Conservation (phyloP, 2,113 vertebrate species). For the Caranx melampygus region DNA sequence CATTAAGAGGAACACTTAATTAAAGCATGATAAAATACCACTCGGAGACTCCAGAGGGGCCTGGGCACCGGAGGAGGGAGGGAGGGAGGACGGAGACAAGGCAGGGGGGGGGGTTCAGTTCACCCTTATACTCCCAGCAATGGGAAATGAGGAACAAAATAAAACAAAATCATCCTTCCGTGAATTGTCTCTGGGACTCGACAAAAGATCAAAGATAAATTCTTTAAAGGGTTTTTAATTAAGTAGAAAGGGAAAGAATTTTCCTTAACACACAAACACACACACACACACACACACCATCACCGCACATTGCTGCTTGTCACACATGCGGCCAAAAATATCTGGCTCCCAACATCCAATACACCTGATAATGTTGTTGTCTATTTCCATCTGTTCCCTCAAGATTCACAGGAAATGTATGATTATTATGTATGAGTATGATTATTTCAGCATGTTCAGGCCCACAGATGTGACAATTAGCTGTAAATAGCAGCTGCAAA, state of each 20-base stretch:
- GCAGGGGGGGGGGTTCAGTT: slow-evolving; percentile 18
- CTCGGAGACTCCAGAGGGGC: slow-evolving; percentile 66
- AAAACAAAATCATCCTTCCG: slow-evolving; percentile 46
- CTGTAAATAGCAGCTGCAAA: too few relatives aligned
- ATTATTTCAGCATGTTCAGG: background rate
- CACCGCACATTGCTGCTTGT: background rate
- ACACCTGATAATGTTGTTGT: background rate
- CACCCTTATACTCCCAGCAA: slow-evolving; percentile 29
- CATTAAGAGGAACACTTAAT: slow-evolving; percentile 81
- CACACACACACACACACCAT: background rate
- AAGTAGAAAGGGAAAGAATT: slow-evolving; percentile 18
- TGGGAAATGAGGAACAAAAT: slow-evolving; percentile 40
- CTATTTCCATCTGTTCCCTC: background rate
- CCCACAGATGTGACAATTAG: background rate
- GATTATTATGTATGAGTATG: too few relatives aligned
- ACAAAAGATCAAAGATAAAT: slow-evolving; percentile 37
- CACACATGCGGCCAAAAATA: background rate
- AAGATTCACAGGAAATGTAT: background rate
- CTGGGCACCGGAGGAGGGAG: slow-evolving; percentile 29
- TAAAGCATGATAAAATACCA: slow-evolving; percentile 80
- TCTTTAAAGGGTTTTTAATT: slow-evolving; percentile 34
- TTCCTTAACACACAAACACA: background rate
- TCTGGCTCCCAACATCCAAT: background rate
- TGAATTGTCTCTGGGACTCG: slow-evolving; percentile 30
- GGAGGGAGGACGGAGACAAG: slow-evolving; percentile 15